A percentile compares a stretch with the other conserved stretches of the same genome.
phyloP scores from a whole-genome alignment of 2,113 vertebrate genomes.

The Mastomys coucha region DNA sequence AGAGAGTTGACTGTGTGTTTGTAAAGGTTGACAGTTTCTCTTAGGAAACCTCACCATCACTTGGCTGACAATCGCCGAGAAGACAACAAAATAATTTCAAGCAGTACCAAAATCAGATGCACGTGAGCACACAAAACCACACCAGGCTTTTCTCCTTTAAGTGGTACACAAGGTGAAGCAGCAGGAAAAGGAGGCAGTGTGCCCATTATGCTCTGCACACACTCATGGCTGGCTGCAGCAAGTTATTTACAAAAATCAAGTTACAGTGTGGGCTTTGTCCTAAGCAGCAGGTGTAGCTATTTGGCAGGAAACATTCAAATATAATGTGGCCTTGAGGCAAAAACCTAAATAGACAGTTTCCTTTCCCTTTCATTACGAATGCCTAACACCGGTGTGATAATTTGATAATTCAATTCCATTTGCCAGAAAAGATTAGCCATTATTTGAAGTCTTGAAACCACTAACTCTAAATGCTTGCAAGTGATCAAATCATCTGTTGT shows the following conservation, averaged over 20 bases:
- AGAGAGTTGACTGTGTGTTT: slow-evolving; percentile 64
- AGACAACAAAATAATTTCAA: slow-evolving; percentile 75
- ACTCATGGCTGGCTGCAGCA: slow-evolving; percentile 46
- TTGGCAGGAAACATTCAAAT: slow-evolving; percentile 74
- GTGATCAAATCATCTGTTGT: slow-evolving; percentile 58
- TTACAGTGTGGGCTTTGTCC: slow-evolving; percentile 74
- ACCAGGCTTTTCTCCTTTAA: slow-evolving; percentile 67
- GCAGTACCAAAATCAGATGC: slow-evolving; percentile 59
- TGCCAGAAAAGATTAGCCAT: slow-evolving; percentile 64
- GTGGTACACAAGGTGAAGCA: slow-evolving; percentile 62
- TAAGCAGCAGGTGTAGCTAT: slow-evolving; percentile 82
- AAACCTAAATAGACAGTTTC: slow-evolving; percentile 48
- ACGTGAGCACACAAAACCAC: slow-evolving; percentile 51
- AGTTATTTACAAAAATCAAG: slow-evolving; percentile 81
- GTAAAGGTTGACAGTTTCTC: slow-evolving; percentile 65
- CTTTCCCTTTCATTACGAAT: slow-evolving; percentile 45
- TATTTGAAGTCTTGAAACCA: slow-evolving; percentile 57
- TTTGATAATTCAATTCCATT: slow-evolving; percentile 72
- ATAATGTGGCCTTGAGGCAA: slow-evolving; percentile 73
- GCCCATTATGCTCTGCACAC: slow-evolving; percentile 48
- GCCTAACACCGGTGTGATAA: slow-evolving; percentile 61
- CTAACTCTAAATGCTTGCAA: slow-evolving; percentile 41
- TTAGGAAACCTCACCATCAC: slow-evolving; percentile 58
- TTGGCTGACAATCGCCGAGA: slow-evolving; percentile 65
- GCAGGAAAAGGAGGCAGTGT: slow-evolving; percentile 59